phyloP scores from a whole-genome alignment of 2,113 vertebrate genomes.

The Microcebus lehilahytsara region DNA sequence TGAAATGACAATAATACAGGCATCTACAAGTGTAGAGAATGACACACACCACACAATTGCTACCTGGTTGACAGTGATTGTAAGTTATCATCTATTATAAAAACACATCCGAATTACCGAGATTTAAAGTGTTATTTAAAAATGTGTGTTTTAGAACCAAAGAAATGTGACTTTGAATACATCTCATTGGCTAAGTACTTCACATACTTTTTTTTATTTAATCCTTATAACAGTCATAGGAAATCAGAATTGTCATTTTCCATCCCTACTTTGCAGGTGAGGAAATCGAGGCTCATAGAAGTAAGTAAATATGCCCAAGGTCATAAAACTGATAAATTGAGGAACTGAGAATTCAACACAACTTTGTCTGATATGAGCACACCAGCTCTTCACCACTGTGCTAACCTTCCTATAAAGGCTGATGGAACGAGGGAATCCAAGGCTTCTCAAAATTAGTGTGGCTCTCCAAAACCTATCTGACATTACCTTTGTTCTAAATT shows the following conservation, averaged over 20 bases:
- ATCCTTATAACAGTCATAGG: not conserved
- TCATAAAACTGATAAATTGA: not conserved
- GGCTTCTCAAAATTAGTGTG: not conserved
- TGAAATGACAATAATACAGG: not conserved
- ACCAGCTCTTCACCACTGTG: not conserved
- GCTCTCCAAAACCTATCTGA: not conserved
- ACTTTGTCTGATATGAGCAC: not conserved
- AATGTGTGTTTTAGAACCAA: not conserved
- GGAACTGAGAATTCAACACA: not conserved
- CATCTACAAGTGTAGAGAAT: not conserved
- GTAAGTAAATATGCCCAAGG: not conserved
- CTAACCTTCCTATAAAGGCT: not conserved
- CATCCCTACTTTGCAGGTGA: not conserved
- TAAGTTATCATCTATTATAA: not conserved
- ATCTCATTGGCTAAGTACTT: not conserved
- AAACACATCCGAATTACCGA: not conserved
- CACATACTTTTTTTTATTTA: not conserved
- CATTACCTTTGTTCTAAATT: not conserved
- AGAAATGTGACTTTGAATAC: not conserved
- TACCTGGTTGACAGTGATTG: not conserved
- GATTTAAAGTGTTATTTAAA: not conserved
- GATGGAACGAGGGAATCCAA: not conserved
- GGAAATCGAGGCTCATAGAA: not conserved
- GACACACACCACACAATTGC: not conserved
- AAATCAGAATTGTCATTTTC: not conserved